Conservation (phyloP, 2,113 vertebrate genomes). For the Psittacula cyanocephala region DNA sequence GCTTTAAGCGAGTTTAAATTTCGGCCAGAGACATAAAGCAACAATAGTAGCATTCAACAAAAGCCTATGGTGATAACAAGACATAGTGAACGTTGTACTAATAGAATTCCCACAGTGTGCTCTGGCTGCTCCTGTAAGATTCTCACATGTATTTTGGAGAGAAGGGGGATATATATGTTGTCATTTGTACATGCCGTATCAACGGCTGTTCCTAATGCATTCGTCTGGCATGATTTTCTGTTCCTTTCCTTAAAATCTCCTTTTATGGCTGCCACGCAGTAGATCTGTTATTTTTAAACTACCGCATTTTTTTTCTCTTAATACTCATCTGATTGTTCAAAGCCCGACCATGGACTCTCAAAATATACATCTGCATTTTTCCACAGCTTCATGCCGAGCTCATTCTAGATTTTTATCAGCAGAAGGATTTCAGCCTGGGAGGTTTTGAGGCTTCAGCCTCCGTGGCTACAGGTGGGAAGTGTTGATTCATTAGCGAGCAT, state of each 20-base stretch:
- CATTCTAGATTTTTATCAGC: conserved; percentile 54
- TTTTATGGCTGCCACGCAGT: conserved; percentile 50
- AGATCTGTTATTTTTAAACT: conserved; percentile 63
- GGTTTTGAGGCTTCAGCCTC: background rate
- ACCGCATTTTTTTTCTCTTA: conserved; percentile 11
- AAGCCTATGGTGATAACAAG: background rate
- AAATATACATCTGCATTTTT: conserved; percentile 48
- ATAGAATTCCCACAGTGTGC: background rate
- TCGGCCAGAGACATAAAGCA: background rate
- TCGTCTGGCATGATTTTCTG: conserved; percentile 34
- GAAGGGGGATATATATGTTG: conserved; percentile 1
- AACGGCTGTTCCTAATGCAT: background rate
- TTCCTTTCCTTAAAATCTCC: conserved; percentile 55
- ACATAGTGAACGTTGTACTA: background rate
- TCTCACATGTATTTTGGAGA: background rate
- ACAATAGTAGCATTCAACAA: background rate
- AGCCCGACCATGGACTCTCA: conserved; percentile 29
- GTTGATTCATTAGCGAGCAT: background rate
- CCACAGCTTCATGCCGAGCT: conserved; percentile 18
- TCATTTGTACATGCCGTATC: background rate
- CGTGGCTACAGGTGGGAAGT: conserved; percentile 38
- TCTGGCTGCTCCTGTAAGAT: background rate
- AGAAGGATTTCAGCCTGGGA: conserved; percentile 30
- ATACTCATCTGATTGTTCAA: conserved; percentile 63
- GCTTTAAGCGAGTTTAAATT: background rate